phyloP scores from a whole-genome alignment of 2,797 vertebrate species.

The Todus mexicanus region DNA sequence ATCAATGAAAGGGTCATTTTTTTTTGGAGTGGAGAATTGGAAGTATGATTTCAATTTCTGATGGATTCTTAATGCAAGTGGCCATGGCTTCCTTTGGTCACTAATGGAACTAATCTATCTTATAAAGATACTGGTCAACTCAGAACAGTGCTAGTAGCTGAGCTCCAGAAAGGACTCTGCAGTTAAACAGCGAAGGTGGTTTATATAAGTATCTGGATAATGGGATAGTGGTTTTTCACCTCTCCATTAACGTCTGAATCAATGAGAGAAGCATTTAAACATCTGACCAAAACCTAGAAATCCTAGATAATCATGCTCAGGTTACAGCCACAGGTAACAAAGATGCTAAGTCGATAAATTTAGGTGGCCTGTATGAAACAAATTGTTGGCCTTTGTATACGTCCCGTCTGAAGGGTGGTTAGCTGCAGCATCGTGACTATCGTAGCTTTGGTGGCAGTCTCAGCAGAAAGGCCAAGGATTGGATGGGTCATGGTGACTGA shows the following conservation, averaged over 20 bases:
- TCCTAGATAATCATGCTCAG: neutral
- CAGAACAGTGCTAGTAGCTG: neutral
- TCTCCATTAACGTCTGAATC: neutral
- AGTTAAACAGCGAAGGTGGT: neutral
- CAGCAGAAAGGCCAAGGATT: slow-evolving; percentile 69
- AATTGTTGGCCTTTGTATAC: neutral
- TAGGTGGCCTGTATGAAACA: neutral
- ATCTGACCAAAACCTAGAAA: neutral
- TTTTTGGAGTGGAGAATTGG: neutral
- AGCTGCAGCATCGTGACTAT: slow-evolving; percentile 36
- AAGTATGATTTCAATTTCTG: neutral
- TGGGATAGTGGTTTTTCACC: neutral
- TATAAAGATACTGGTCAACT: neutral
- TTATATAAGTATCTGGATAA: neutral
- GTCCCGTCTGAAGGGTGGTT: neutral
- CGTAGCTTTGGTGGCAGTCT: slow-evolving; percentile 44
- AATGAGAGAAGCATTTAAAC: neutral
- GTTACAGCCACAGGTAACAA: neutral
- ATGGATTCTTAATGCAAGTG: neutral
- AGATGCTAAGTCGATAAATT: neutral
- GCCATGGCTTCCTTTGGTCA: neutral
- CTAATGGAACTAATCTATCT: neutral
- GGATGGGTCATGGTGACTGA: slow-evolving; percentile 67
- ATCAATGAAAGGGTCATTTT: neutral
- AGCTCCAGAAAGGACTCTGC: neutral